Evolutionary conservation across 2,888 invertebrate species (phyloP).

Genomic region (Apocheima hispidaria): DNA sequence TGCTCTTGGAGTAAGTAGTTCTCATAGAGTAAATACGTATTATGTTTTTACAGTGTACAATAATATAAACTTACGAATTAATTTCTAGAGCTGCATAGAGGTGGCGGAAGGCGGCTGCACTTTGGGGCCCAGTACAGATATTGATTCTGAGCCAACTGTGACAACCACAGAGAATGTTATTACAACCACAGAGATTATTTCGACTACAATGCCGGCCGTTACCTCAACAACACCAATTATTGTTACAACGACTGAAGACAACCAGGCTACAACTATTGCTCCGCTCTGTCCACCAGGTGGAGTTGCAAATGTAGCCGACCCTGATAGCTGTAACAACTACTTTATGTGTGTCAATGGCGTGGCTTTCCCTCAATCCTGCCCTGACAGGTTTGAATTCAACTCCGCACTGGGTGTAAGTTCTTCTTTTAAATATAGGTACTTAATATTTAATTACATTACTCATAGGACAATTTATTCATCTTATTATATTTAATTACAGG

Average conservation of each 20-base stretch:
- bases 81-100: too few relatives aligned
- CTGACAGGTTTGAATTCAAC: slow-evolving; percentile 51
- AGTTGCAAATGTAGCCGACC: slow-evolving; percentile 40
- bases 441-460: too few relatives aligned
- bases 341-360: slow-evolving; percentile 45
- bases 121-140: slow-evolving; percentile 17
- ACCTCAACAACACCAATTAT: not conserved
- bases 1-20: slow-evolving; percentile 43
- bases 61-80: too few relatives aligned
- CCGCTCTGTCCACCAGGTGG: slow-evolving; percentile 33
- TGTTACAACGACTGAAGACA: not conserved
- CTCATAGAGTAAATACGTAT: too few relatives aligned
- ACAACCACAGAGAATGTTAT: not conserved
- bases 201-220: not conserved
- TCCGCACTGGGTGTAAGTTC: slow-evolving; percentile 1
- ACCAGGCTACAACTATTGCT: slow-evolving; percentile 18
- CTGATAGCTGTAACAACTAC: slow-evolving; percentile 37
- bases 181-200: not conserved
- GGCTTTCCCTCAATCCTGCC: slow-evolving; percentile 42
- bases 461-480: not conserved
- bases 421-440: not conserved
- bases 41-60: too few relatives aligned
- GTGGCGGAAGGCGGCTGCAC: slow-evolving; percentile 58
- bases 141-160: not conserved
- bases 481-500: not conserved